phyloP scores from a whole-genome alignment of 2,888 invertebrate genomes.

The Willowsia nigromaculata region DNA sequence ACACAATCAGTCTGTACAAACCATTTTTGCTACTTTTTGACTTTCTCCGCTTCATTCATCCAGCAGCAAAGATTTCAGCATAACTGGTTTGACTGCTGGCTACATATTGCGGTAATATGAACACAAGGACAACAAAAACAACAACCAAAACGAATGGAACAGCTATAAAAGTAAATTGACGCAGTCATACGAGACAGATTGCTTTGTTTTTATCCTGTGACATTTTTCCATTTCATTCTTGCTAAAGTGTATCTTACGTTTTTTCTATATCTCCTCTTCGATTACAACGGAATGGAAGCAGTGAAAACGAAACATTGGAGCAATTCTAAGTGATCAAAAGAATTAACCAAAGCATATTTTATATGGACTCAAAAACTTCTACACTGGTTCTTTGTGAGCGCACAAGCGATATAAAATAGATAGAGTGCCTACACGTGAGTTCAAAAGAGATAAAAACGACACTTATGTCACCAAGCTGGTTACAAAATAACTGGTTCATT shows the following conservation, averaged over 20 bases:
- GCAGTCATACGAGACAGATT: slow-evolving; percentile 73
- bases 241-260: too few species aligned
- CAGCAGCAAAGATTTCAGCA: not conserved
- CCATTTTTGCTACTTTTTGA: not conserved
- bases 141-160: slow-evolving; percentile 39
- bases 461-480: not conserved
- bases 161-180: slow-evolving; percentile 72
- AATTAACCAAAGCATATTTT: not conserved
- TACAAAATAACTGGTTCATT: not conserved
- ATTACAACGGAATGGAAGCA: not conserved
- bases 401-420: too few species aligned
- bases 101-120: slow-evolving; percentile 51
- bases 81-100: not conserved
- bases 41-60: slow-evolving; percentile 2
- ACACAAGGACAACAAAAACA: slow-evolving; percentile 11
- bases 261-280: not conserved
- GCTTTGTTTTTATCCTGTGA: slow-evolving; percentile 54
- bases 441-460: too few species aligned
- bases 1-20: not conserved
- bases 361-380: not conserved
- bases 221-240: slow-evolving; percentile 22
- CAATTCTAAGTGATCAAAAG: slow-evolving; percentile 12
- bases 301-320: too few species aligned
- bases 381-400: not conserved
- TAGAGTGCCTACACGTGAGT: too few species aligned